Percentiles rank a stretch among this genome's conserved stretches.
These are phyloP conservation scores for Brenthis daphne DNA, from an alignment of 2,888 invertebrate species.

Conservation along the genomic window DNA sequence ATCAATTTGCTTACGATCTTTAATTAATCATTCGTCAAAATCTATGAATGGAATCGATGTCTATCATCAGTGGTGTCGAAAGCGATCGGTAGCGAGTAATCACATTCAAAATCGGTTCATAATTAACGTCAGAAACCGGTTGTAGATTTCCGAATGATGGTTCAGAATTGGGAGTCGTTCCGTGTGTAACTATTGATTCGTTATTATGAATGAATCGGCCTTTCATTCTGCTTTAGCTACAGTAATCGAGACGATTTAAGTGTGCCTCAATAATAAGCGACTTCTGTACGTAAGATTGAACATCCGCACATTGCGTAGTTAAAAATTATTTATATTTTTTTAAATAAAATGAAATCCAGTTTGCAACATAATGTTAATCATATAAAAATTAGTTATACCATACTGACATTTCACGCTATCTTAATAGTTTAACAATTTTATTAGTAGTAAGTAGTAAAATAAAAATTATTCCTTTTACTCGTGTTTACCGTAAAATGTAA, in stretches of 20 bases:
- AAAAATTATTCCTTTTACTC: conserved; percentile 27
- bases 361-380: neutral
- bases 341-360: neutral
- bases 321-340: neutral
- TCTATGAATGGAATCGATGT: conserved; percentile 70
- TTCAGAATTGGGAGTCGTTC: conserved; percentile 65
- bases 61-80: conserved; percentile 62
- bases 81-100: conserved; percentile 73
- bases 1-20: conserved; percentile 38
- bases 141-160: conserved; percentile 56
- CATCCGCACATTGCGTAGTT: neutral
- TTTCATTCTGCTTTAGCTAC: conserved; percentile 62
- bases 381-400: neutral
- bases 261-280: conserved; percentile 58
- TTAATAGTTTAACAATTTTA: neutral
- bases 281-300: conserved; percentile 18
- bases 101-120: conserved; percentile 73
- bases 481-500: conserved; percentile 36
- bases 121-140: conserved; percentile 76
- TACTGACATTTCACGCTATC: neutral
- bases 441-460: neutral
- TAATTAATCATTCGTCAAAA: conserved; percentile 66
- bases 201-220: conserved; percentile 78
- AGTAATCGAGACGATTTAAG: conserved; percentile 57
- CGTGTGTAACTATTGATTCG: conserved; percentile 62